Evolutionary conservation across 2,113 vertebrate genomes (phyloP).

Genomic region (Hyla sarda): DNA sequence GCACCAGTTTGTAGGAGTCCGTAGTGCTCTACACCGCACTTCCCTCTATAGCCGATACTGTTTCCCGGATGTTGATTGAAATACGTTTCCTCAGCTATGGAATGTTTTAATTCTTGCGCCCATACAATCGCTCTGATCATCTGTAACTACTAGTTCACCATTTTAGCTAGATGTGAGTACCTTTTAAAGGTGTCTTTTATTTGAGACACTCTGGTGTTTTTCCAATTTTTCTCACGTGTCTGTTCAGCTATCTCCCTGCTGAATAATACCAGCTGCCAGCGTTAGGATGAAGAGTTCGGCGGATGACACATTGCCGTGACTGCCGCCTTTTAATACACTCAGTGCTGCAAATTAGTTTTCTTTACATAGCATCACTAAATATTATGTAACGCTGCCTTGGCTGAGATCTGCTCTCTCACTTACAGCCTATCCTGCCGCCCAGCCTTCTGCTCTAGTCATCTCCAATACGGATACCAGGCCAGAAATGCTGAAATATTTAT

Average conservation of each 20-base stretch:
- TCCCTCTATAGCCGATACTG: background rate
- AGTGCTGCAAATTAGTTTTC: constrained; percentile 57
- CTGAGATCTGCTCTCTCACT: constrained; percentile 45
- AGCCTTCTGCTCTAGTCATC: constrained; percentile 58
- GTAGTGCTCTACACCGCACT: background rate
- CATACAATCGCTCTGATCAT: background rate
- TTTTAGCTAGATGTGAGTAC: background rate
- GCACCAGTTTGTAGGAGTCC: background rate
- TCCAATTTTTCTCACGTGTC: constrained; percentile 71
- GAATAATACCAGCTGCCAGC: constrained; percentile 51
- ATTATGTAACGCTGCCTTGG: constrained; percentile 55
- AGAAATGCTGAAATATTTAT: constrained; percentile 60
- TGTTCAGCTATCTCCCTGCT: constrained; percentile 40
- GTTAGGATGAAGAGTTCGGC: constrained; percentile 47
- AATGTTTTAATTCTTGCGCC: background rate
- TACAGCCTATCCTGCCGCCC: constrained; percentile 45
- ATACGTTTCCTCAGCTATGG: background rate
- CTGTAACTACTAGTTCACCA: background rate
- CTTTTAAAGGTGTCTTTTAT: constrained; percentile 14
- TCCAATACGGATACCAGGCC: constrained; percentile 47
- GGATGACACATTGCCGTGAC: constrained; percentile 57
- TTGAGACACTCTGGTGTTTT: constrained; percentile 18
- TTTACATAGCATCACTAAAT: constrained; percentile 59
- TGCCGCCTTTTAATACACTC: constrained; percentile 53
- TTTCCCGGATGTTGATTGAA: background rate